A percentile compares a stretch with the other conserved stretches of the same genome.
Conservation (phyloP, 1,140 invertebrate genomes). For the Panagrolaimus sp. region DNA sequence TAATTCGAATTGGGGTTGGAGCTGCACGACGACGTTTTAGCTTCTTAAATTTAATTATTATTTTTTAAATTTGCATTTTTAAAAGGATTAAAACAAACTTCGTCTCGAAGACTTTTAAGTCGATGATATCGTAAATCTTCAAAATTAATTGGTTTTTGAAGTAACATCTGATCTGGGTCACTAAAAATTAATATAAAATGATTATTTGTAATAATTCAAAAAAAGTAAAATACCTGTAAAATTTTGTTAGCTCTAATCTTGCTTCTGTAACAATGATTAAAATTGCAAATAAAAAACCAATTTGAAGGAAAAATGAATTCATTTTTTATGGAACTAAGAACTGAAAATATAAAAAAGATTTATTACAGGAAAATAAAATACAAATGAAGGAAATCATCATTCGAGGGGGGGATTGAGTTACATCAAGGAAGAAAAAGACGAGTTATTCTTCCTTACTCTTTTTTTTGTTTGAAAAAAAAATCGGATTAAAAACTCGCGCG, state of each 20-base stretch:
- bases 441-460: too few relatives aligned
- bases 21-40: conserved; percentile 16
- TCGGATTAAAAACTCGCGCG: too few relatives aligned
- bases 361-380: too few relatives aligned
- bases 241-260: neutral
- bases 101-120: conserved; percentile 11
- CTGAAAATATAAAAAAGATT: too few relatives aligned
- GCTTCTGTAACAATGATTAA: neutral
- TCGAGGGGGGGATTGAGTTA: too few relatives aligned
- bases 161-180: conserved; percentile 6
- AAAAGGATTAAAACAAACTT: neutral
- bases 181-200: neutral
- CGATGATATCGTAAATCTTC: neutral
- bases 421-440: too few relatives aligned
- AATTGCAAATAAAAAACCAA: neutral
- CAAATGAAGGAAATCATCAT: too few relatives aligned
- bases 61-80: neutral
- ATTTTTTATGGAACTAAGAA: too few relatives aligned
- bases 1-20: conserved; percentile 16
- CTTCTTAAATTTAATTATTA: neutral
- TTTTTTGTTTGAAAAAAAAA: too few relatives aligned
- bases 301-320: too few relatives aligned
- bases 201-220: neutral
- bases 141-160: conserved; percentile 5
- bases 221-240: conserved; percentile 1